Evolutionary conservation across 2,797 vertebrate species (phyloP).

Genomic region (Eulemur albifrons): DNA sequence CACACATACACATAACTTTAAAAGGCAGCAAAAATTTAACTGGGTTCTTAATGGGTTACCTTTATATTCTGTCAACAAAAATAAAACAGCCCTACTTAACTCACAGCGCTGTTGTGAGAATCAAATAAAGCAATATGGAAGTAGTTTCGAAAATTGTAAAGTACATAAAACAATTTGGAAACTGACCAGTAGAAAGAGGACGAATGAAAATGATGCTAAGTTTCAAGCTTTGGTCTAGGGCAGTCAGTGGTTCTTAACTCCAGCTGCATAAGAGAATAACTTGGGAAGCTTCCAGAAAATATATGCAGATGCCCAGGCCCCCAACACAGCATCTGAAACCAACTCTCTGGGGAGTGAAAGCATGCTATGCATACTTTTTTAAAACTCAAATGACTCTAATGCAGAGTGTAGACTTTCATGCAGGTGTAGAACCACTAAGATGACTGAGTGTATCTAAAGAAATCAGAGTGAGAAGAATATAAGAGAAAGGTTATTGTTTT

Average conservation of each 20-base stretch:
- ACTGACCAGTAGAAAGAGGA: background rate
- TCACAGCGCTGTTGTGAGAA: background rate
- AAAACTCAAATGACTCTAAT: background rate
- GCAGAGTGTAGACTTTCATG: background rate
- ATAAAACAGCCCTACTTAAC: background rate
- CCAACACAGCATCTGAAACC: background rate
- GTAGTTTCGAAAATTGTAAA: background rate
- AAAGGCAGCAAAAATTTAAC: conserved; percentile 7
- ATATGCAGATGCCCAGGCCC: background rate
- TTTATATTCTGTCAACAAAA: background rate
- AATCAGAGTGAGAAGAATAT: background rate
- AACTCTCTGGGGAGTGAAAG: background rate
- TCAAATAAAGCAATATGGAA: background rate
- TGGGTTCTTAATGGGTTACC: background rate
- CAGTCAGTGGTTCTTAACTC: background rate
- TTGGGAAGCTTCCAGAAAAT: background rate
- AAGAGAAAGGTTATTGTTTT: background rate
- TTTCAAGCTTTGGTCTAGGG: background rate
- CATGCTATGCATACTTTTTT: background rate
- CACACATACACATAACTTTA: background rate
- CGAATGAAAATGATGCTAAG: background rate
- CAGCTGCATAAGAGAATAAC: background rate
- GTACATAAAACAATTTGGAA: background rate
- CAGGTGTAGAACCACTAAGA: background rate
- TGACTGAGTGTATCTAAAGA: background rate